phyloP scores from a whole-genome alignment of 1,140 invertebrate species.

The Drosophila nikananu region DNA sequence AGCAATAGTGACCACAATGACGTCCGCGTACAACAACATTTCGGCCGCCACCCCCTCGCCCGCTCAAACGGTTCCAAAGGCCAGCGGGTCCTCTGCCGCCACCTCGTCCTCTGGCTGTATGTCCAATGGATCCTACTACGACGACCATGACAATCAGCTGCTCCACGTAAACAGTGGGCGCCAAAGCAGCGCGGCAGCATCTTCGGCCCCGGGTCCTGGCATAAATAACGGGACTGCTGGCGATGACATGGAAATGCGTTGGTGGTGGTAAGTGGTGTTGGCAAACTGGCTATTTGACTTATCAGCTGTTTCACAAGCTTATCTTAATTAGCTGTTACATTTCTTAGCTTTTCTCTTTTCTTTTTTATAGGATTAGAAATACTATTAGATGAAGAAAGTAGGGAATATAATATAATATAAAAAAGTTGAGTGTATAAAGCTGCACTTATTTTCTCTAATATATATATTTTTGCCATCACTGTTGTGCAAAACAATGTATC shows the following conservation, averaged over 20 bases:
- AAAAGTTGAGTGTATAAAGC: not conserved
- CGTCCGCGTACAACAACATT: conserved; percentile 37
- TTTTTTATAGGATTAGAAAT: not conserved
- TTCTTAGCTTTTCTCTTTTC: not conserved
- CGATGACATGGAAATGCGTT: conserved; percentile 64
- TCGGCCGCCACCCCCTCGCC: conserved; percentile 47
- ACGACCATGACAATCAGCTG: conserved; percentile 70
- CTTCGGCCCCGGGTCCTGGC: conserved; percentile 66
- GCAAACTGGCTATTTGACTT: not conserved
- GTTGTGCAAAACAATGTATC: not conserved
- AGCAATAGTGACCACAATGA: conserved; percentile 40
- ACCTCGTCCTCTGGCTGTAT: conserved; percentile 12
- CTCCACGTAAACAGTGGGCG: conserved; percentile 59
- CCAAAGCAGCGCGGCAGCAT: conserved; percentile 47
- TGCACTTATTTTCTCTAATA: not conserved
- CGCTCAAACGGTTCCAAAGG: conserved; percentile 66
- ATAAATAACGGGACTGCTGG: conserved; percentile 39
- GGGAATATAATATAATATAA: too few species aligned
- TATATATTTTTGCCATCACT: not conserved
- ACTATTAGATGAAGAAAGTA: not conserved
- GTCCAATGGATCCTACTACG: conserved; percentile 46
- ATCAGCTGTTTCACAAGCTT: not conserved
- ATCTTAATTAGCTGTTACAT: not conserved
- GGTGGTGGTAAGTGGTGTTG: conserved; percentile 70
- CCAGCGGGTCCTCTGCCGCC: conserved; percentile 5